Percentiles rank a stretch among this genome's conserved stretches.
phyloP scores from a whole-genome alignment of 2,888 invertebrate species.

The Orthosia gracilis region DNA sequence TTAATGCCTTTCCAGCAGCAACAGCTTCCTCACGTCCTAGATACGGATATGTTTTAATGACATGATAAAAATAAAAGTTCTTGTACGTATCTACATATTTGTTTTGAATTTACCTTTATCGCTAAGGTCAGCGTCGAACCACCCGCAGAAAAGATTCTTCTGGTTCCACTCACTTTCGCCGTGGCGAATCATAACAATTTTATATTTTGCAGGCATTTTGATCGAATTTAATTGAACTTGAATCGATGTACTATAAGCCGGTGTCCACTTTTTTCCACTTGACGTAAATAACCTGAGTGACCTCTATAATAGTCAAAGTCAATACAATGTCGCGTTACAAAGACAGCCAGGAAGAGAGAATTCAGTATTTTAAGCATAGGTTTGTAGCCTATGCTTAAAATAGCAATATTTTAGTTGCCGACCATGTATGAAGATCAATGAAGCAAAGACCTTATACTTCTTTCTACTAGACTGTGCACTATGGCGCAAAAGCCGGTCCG shows the following conservation, averaged over 20 bases:
- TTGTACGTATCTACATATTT: not conserved
- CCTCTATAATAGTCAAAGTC: conserved; percentile 69
- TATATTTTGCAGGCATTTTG: conserved; percentile 88
- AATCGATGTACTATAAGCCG: conserved; percentile 47
- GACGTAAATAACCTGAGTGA: conserved; percentile 82
- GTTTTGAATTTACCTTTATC: conserved; percentile 90
- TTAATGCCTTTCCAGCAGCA: conserved; percentile 94
- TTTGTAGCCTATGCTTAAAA: too few species aligned
- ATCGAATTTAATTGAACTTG: conserved; percentile 62
- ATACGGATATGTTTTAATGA: not conserved
- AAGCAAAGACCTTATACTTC: too few species aligned
- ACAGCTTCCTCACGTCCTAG: conserved; percentile 93
- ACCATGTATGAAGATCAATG: too few species aligned
- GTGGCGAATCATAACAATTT: conserved; percentile 94
- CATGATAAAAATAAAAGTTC: not conserved
- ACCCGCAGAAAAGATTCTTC: conserved; percentile 94
- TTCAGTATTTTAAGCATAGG: not conserved
- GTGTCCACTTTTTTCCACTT: conserved; percentile 61
- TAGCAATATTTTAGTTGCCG: too few species aligned
- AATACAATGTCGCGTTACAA: conserved; percentile 45
- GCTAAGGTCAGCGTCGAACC: conserved; percentile 94
- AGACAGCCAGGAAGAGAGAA: not conserved
- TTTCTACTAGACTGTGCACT: too few species aligned
- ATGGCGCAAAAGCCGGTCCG: too few species aligned
- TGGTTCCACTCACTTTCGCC: conserved; percentile 95